Base-by-base conservation (phyloP, 2,113 vertebrate genomes). In the Microcebus ravelobensis region DNA sequence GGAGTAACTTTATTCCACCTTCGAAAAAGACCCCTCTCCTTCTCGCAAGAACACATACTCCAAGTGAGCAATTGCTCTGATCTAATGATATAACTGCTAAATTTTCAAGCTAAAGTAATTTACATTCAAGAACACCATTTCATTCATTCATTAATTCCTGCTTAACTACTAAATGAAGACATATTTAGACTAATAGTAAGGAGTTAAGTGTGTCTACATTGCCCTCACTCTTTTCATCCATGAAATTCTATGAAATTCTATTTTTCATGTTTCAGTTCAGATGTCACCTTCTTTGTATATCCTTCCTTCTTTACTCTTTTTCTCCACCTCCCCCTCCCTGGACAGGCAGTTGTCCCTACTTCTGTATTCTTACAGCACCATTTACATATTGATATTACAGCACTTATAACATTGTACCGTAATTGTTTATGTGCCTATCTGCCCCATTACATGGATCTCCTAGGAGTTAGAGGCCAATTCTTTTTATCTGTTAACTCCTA, bases 401-500 rank as follows among this genome's bases (percentile, higher is more conserved):
- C 18, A 61, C 67, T 73, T n/a, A 61, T 12, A 8, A 25, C 18
- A 73, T 27, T 85, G 13, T 73, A 36, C 29, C 55, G 0, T 88
- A 71, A 55, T 50, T 96, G 61, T 45, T 52, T 61, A 82, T 52
- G 67, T 4, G 13, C 20, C 21, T 79, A 39, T 67, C 31, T 89
- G 21, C 31, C 13, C 27, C 48, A 73, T 59, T 67, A 82, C 29
- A 73, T 21, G n/a, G n/a, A 63, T 91, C 23, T 65, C n/a, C 1
- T 8, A 52, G 8, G 70, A 87, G 12, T 86, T 14, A 79, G 10
- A 27, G 71, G 82, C 27, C 36, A 39, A 52, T 52, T 50, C 3
- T 84, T 80, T 87, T 76, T 80, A 93, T 85, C 59, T 90, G 39
- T 80, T 71, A 87, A 87, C 84, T 87, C 31, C 45, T 3, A 94